phyloP scores from a whole-genome alignment of 53 echinoderm and acorn worm species.

The Holothuria scabra region DNA sequence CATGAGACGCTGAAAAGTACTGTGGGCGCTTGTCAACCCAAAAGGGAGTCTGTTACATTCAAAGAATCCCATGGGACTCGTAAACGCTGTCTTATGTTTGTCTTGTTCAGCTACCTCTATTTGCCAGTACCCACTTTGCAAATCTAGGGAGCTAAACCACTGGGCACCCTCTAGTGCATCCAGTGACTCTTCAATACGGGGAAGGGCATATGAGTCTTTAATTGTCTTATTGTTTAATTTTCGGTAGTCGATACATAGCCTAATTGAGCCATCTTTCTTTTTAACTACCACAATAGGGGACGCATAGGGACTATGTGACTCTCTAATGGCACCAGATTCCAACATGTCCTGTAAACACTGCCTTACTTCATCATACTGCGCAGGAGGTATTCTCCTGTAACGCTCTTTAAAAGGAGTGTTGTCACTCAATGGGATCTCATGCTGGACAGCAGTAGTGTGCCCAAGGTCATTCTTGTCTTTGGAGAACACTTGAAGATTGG shows the following conservation, averaged over 20 bases:
- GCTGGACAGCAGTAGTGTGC: conserved; percentile 17
- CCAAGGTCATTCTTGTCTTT: conserved; percentile 34
- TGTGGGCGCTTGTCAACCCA: conserved; percentile 24
- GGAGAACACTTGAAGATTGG: background rate
- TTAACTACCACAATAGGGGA: conserved; percentile 42
- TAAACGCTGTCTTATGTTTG: background rate
- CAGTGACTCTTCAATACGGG: conserved; percentile 24
- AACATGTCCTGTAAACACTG: conserved; percentile 16
- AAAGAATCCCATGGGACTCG: conserved; percentile 19
- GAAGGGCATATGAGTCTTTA: conserved; percentile 30
- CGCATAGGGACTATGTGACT: conserved; percentile 50
- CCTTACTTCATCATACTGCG: conserved; percentile 49
- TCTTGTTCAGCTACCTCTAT: conserved; percentile 4
- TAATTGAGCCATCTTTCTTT: conserved; percentile 12
- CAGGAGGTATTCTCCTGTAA: conserved; percentile 45
- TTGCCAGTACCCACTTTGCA: conserved; percentile 36
- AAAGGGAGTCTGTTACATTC: conserved; percentile 40
- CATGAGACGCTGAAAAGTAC: conserved; percentile 33
- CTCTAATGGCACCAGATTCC: conserved; percentile 27
- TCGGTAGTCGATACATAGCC: conserved; percentile 47
- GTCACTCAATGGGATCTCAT: conserved; percentile 19
- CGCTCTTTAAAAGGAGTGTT: conserved; percentile 22
- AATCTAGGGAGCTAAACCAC: conserved; percentile 42
- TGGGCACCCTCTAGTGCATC: conserved; percentile 30
- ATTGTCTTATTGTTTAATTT: conserved; percentile 31